These are phyloP conservation scores for Spodoptera picta DNA, from an alignment of 2,888 invertebrate species.

Conservation along the genomic window DNA sequence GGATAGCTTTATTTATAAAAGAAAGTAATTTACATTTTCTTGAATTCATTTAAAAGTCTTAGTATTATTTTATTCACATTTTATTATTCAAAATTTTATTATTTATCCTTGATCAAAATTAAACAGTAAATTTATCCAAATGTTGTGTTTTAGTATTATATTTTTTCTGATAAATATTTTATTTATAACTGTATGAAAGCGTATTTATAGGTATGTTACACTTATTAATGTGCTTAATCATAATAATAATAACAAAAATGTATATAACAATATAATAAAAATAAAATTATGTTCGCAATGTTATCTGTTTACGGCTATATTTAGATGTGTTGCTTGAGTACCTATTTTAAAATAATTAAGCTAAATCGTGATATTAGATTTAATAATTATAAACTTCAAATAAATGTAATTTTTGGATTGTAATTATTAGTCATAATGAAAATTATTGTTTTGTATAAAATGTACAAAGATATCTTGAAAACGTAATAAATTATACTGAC, in stretches of 20 bases:
- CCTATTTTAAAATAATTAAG: slow-evolving; percentile 84
- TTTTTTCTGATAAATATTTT: slow-evolving; percentile 33
- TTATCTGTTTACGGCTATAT: slow-evolving; percentile 75
- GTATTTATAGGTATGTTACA: slow-evolving; percentile 55
- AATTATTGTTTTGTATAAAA: slow-evolving; percentile 88
- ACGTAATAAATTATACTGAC: slow-evolving; percentile 88
- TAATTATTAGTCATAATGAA: slow-evolving; percentile 87
- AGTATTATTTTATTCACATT: no score
- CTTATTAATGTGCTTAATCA: slow-evolving; percentile 64
- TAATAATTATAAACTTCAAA: slow-evolving; percentile 86
- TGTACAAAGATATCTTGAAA: slow-evolving; percentile 87
- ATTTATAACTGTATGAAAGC: slow-evolving; percentile 46
- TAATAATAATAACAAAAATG: slow-evolving; percentile 56
- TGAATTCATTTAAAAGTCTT: neutral
- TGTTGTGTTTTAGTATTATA: slow-evolving; percentile 41
- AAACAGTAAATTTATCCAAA: slow-evolving; percentile 3
- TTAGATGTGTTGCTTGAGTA: slow-evolving; percentile 83
- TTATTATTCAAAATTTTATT: slow-evolving; percentile 1
- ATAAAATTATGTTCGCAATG: slow-evolving; percentile 74
- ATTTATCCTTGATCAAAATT: slow-evolving; percentile 14
- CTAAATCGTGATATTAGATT: slow-evolving; percentile 89
- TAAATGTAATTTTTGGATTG: slow-evolving; percentile 88
- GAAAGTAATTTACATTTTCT: slow-evolving; percentile 11
- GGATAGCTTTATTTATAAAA: slow-evolving; percentile 28
- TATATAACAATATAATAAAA: slow-evolving; percentile 61